Evolutionary conservation across 2,113 vertebrate species (phyloP).

Genomic region (Aix galericulata): DNA sequence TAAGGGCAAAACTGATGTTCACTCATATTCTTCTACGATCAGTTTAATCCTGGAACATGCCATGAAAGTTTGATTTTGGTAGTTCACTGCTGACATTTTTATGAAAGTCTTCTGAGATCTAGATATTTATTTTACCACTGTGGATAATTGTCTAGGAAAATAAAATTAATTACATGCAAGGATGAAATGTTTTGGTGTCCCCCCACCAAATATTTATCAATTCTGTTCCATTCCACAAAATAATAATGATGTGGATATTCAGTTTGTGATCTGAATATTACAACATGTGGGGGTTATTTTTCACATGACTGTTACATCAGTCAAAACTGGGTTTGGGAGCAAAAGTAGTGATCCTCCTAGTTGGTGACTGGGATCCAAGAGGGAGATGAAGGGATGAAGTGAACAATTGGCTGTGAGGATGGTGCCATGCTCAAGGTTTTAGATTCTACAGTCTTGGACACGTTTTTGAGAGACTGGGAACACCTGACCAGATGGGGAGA

Average conservation of each 20-base stretch:
- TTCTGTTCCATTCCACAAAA: neutral
- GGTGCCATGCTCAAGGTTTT: neutral
- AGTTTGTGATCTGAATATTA: neutral
- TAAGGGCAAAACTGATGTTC: neutral
- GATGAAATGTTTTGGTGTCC: neutral
- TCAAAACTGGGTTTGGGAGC: neutral
- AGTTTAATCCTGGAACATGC: neutral
- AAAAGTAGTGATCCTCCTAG: neutral
- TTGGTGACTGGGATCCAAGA: neutral
- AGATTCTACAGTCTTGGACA: neutral
- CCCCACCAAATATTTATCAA: neutral
- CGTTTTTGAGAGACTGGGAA: neutral
- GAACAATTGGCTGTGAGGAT: neutral
- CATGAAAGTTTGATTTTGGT: neutral
- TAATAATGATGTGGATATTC: neutral
- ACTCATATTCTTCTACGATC: neutral
- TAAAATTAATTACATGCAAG: neutral
- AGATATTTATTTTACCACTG: neutral
- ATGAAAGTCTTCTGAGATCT: neutral
- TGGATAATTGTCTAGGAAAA: slow-evolving; percentile 15
- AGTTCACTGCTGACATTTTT: neutral
- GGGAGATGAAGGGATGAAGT: neutral
- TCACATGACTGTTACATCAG: neutral
- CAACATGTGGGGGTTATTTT: neutral
- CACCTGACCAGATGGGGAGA: neutral